Evolutionary conservation across 2,113 vertebrate species (phyloP), one percentile per base, ranked within the genome.

Genomic region (Porphyrio hochstetteri): DNA sequence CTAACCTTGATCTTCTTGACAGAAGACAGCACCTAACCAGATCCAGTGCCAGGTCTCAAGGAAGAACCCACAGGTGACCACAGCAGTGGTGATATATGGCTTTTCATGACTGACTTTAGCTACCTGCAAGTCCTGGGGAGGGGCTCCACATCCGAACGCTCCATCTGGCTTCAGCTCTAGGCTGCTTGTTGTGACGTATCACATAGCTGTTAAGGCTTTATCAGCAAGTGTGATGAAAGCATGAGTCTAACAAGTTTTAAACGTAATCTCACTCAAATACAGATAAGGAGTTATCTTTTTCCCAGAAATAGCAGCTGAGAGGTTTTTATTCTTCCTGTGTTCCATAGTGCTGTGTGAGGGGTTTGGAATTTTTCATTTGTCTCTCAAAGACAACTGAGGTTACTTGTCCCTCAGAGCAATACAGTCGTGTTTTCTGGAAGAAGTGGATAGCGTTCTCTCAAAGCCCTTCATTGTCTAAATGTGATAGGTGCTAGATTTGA

Each of bases 401-500:
- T 88, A n/a, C 44, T 84, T 93, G 95, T 55, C 77, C 83, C 55
- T 86, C 89, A 70, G 35, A 88, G 65, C 80, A 14, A 14, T 65
- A 53, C 84, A 33, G 83, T 70, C 25, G 16, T 85, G 74, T 96
- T 97, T 95, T 96, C 82, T 96, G 96, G 88, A 92, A 96, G 71
- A 86, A 75, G 65, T 24, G 86, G 86, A 85, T 36, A 90, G 78
- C 75, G 17, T 74, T 88, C 84, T 84, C 90, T 86, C 64, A 78
- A 95, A 97, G 86, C 87, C 76, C 57, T 97, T 95, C 80, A 86
- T 91, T 97, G 88, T 75, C 82, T 84, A 88, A 46, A 72, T 92
- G 89, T 90, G 93, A 91, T 96, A 85, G 91, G 82, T 77, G 88
- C 72, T 95, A 48, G 50, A 9, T 85, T 88, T 64, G 80, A 18